Evolutionary conservation across 2,888 invertebrate species (phyloP).

Genomic region (Eupithecia subfuscata): DNA sequence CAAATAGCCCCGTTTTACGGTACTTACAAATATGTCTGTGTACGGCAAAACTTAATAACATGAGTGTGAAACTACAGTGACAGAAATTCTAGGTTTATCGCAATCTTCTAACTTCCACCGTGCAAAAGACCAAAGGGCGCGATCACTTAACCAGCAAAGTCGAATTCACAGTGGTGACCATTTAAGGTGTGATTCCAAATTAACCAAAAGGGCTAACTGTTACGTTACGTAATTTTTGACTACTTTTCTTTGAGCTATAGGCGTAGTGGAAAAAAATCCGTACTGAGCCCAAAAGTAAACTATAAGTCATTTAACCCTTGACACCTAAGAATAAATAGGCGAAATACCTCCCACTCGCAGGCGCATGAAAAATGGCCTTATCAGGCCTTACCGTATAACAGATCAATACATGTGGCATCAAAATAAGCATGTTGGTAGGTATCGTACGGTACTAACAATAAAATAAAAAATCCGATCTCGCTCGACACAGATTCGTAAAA

Average conservation of each 20-base stretch:
- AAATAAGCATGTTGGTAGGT: too few relatives aligned
- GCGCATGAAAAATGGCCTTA: too few relatives aligned
- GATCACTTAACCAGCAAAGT: background rate
- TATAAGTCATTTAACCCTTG: background rate
- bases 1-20: too few relatives aligned
- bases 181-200: background rate
- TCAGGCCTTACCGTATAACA: too few relatives aligned
- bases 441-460: background rate
- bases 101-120: too few relatives aligned
- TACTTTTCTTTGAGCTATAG: background rate
- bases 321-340: too few relatives aligned
- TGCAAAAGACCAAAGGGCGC: background rate
- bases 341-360: too few relatives aligned
- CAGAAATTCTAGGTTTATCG: background rate
- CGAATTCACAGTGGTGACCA: background rate
- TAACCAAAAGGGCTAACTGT: slow-evolving; percentile 2
- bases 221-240: background rate
- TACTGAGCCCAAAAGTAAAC: background rate
- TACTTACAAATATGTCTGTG: background rate
- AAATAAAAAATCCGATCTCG: background rate
- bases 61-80: background rate
- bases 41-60: background rate
- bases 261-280: background rate
- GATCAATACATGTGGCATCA: too few relatives aligned
- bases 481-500: background rate